Evolutionary conservation across 2,797 vertebrate species (phyloP).

Genomic region (Ambastaia sidthimunki): DNA sequence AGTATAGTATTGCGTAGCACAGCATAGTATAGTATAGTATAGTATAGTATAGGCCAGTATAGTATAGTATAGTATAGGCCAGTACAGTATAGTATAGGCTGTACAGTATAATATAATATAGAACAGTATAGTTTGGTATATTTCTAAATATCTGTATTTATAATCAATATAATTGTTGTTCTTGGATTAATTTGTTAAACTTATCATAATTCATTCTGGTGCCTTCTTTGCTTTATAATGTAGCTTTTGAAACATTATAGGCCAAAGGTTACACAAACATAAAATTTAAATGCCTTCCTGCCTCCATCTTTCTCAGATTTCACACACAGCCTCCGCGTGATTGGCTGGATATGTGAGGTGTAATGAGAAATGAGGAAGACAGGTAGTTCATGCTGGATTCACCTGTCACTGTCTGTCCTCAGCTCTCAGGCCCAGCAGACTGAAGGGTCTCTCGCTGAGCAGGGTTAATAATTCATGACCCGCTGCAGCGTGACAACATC

Average conservation of each 20-base stretch:
- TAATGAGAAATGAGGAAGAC: conserved; percentile 25
- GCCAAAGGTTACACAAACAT: neutral
- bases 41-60: no score
- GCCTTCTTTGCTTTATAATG: neutral
- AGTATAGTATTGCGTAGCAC: no score
- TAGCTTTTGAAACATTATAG: neutral
- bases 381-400: conserved; percentile 25
- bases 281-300: neutral
- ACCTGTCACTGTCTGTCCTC: conserved; percentile 33
- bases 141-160: no score
- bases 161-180: no score
- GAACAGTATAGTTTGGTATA: no score
- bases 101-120: no score
- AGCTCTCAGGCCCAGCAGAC: conserved; percentile 17
- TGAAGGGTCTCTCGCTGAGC: conserved; percentile 39
- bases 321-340: neutral
- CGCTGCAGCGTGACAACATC: conserved; percentile 46
- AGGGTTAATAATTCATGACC: conserved; percentile 57
- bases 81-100: no score
- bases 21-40: no score
- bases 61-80: no score
- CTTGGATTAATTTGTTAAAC: no score
- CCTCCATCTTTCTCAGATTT: neutral
- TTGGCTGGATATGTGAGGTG: neutral
- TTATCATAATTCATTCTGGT: neutral